Conservation (phyloP, 2,113 vertebrate genomes). For the Zosterops pallidus region DNA sequence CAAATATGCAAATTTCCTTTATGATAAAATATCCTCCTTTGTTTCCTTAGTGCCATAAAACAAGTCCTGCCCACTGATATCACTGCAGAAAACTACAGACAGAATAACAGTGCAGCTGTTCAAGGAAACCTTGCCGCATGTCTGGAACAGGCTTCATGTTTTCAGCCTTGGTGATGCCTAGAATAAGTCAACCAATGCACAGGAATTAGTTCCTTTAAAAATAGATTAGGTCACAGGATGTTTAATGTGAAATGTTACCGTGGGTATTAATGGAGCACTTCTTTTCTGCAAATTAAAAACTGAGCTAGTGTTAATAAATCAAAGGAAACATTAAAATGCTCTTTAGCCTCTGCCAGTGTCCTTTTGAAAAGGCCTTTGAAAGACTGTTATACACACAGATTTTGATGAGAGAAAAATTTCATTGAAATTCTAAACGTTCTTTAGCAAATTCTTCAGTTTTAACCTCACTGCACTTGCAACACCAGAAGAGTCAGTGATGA, state of each 20-base stretch:
- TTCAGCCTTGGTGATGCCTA: neutral
- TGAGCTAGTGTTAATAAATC: neutral
- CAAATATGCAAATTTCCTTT: neutral
- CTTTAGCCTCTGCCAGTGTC: neutral
- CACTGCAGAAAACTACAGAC: neutral
- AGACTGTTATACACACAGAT: neutral
- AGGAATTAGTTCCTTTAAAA: neutral
- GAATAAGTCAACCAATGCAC: neutral
- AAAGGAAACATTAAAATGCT: conserved; percentile 15
- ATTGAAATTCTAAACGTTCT: neutral
- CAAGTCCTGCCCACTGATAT: neutral
- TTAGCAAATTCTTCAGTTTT: neutral
- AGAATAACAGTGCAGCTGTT: neutral
- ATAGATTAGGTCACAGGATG: neutral
- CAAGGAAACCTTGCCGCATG: neutral
- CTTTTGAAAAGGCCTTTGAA: neutral
- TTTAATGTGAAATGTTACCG: neutral
- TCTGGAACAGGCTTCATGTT: neutral
- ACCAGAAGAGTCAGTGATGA: neutral
- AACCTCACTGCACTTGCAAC: neutral
- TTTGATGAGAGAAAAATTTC: neutral
- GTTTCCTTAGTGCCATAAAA: neutral
- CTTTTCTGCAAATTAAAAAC: conserved; percentile 18
- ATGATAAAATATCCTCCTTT: neutral
- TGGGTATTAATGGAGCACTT: neutral